Evolutionary conservation across 2,888 invertebrate genomes (phyloP).

Genomic region (Leptura quadrifasciata): DNA sequence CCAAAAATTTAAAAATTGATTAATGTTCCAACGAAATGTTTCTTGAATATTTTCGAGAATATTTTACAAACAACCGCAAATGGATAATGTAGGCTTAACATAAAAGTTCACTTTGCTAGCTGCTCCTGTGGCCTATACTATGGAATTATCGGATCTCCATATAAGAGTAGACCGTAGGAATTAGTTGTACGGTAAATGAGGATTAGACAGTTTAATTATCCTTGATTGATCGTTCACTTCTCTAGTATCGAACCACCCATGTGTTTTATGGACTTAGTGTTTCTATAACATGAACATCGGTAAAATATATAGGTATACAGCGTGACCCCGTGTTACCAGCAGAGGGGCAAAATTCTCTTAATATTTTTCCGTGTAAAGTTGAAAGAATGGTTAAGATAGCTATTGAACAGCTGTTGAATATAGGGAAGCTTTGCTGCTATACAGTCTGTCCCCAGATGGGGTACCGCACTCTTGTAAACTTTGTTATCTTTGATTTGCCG

Average conservation of each 20-base stretch:
- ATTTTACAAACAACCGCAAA: not conserved
- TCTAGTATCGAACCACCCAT: not conserved
- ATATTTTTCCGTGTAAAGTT: no score
- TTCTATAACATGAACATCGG: not conserved
- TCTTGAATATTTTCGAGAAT: not conserved
- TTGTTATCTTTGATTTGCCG: no score
- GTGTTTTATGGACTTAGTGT: not conserved
- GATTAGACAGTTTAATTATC: conserved; percentile 22
- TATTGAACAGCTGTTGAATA: no score
- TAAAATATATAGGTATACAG: no score
- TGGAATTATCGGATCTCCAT: conserved; percentile 4
- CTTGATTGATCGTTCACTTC: conserved; percentile 16
- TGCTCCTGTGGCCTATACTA: not conserved
- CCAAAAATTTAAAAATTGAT: no score
- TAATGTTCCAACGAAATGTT: no score
- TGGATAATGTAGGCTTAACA: not conserved
- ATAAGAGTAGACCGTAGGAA: not conserved
- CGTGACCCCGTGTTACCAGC: no score
- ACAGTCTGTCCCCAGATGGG: no score
- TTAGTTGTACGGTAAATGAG: conserved; percentile 23
- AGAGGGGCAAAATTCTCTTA: no score
- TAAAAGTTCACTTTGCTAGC: not conserved
- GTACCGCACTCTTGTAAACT: no score
- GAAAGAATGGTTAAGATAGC: no score
- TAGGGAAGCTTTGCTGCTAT: no score